These are phyloP conservation scores for Notiomystis cincta DNA, from an alignment of 2,113 vertebrate genomes.

Conservation along the genomic window DNA sequence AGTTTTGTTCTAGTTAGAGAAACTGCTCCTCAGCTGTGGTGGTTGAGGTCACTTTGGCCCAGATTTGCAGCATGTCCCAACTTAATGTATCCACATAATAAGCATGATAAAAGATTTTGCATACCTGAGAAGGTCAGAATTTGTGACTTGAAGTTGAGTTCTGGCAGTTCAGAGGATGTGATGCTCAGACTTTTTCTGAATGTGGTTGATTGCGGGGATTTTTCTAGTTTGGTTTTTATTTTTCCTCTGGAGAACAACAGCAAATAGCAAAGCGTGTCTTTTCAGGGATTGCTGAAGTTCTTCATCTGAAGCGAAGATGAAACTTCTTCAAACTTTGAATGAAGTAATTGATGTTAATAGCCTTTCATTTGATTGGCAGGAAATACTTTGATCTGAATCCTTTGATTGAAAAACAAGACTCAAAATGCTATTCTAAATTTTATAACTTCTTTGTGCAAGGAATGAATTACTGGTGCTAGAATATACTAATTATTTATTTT, in stretches of 20 bases:
- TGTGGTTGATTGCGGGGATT: fast-evolving
- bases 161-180: background rate
- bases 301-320: background rate
- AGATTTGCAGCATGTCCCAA: background rate
- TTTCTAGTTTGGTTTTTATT: background rate
- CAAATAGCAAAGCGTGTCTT: background rate
- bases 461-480: constrained; percentile 15
- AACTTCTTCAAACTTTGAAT: background rate
- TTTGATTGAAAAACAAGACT: background rate
- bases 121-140: background rate
- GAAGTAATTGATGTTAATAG: background rate
- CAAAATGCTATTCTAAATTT: background rate
- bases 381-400: background rate
- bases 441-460: background rate
- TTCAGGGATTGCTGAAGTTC: background rate
- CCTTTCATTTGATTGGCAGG: constrained; percentile 3
- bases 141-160: background rate
- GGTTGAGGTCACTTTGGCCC: background rate
- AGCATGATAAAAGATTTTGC: background rate
- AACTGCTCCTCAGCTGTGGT: background rate
- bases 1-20: background rate
- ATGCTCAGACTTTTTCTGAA: background rate
- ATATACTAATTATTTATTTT: constrained; percentile 41
- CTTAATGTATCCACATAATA: background rate
- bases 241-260: background rate